Percentiles rank a stretch among this genome's conserved stretches.
Evolutionary conservation across 2,797 vertebrate genomes (phyloP).

Genomic region (Malacoctenus gilli): DNA sequence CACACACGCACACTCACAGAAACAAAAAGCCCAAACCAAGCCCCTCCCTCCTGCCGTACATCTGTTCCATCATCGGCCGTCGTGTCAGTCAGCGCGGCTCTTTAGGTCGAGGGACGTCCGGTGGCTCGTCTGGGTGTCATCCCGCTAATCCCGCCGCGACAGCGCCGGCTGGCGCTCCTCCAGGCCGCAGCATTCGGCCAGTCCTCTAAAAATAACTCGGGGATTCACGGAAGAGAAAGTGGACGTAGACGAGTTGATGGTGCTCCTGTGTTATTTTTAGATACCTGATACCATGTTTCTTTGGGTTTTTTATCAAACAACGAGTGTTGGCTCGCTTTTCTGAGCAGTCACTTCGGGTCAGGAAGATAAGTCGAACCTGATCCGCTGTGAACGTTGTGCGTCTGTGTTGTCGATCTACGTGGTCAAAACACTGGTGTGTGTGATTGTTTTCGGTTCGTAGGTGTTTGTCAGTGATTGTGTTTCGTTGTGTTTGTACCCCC

Average conservation of each 20-base stretch:
- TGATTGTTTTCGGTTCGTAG: no score
- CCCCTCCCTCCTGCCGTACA: neutral
- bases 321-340: no score
- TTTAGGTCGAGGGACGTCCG: conserved; percentile 24
- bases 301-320: no score
- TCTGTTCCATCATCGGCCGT: conserved; percentile 26
- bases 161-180: conserved; percentile 43
- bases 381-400: no score
- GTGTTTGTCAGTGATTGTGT: neutral
- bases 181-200: conserved; percentile 45
- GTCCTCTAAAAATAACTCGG: conserved; percentile 54
- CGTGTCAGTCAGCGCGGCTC: conserved; percentile 16
- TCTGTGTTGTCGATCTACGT: no score
- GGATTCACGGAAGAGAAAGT: conserved; percentile 47
- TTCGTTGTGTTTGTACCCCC: conserved; percentile 24
- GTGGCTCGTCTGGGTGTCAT: conserved; percentile 42
- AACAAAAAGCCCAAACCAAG: no score
- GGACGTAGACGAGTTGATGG: conserved; percentile 15
- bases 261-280: conserved; percentile 18
- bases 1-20: conserved; percentile 12
- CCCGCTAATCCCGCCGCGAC: conserved; percentile 55
- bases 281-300: no score
- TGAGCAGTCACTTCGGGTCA: no score
- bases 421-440: no score
- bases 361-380: no score